Evolutionary conservation across 2,888 invertebrate genomes (phyloP).

Genomic region (Leptinotarsa rubiginosa): DNA sequence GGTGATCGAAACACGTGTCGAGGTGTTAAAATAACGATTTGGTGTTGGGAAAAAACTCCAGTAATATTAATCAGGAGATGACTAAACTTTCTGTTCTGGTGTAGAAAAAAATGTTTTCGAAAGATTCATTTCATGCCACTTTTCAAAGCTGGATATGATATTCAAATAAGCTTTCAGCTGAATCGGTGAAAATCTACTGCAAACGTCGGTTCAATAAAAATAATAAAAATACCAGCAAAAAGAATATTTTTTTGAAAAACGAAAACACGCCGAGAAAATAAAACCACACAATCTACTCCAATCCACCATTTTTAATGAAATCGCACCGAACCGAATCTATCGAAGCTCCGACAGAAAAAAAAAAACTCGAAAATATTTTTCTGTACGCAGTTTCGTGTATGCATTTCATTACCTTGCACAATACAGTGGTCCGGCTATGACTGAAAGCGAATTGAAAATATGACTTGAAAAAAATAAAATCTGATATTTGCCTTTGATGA

Average conservation of each 20-base stretch:
- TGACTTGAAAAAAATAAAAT: conserved; percentile 40
- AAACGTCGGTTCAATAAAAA: not conserved
- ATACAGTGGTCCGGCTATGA: conserved; percentile 25
- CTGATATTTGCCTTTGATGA: conserved; percentile 40
- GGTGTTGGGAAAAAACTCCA: too few relatives aligned
- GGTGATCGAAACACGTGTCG: too few relatives aligned
- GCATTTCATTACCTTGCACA: conserved; percentile 34
- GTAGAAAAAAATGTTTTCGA: too few relatives aligned
- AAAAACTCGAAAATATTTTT: conserved; percentile 18
- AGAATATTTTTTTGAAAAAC: not conserved
- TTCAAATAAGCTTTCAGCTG: too few relatives aligned
- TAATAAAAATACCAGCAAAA: not conserved
- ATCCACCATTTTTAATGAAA: not conserved
- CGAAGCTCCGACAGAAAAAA: not conserved
- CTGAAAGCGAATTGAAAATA: conserved; percentile 34
- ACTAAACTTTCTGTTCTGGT: too few relatives aligned
- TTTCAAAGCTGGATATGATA: too few relatives aligned
- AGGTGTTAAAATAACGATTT: too few relatives aligned
- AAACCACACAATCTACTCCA: not conserved
- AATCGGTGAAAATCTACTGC: not conserved
- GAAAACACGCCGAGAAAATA: not conserved
- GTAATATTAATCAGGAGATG: too few relatives aligned
- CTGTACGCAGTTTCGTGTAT: conserved; percentile 31
- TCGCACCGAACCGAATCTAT: conserved; percentile 11
- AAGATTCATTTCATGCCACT: too few relatives aligned